A percentile compares a stretch with the other conserved stretches of the same genome.
Evolutionary conservation across 2,888 invertebrate species (phyloP).

Genomic region (Troides helena): DNA sequence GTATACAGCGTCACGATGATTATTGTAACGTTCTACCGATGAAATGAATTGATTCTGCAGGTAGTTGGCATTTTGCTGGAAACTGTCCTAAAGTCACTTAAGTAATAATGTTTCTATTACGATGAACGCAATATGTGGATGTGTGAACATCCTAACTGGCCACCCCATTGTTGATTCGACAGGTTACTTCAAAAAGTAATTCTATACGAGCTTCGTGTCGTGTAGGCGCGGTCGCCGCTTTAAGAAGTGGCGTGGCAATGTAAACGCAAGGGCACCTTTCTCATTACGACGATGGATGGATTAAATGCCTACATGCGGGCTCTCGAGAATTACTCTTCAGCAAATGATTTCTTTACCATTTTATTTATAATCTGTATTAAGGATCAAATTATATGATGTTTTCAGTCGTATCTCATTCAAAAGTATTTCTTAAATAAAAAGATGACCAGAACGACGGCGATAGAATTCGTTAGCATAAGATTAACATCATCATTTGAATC

Average conservation of each 20-base stretch:
- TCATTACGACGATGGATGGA: constrained; percentile 20
- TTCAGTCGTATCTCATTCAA: neutral
- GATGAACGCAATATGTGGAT: neutral
- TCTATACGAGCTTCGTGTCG: neutral
- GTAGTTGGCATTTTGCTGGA: too few species aligned
- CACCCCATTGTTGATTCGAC: neutral
- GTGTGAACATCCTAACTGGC: neutral
- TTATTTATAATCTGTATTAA: constrained; percentile 18
- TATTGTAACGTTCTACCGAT: too few species aligned
- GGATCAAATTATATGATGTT: constrained; percentile 5
- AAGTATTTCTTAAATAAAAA: neutral
- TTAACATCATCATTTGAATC: too few species aligned
- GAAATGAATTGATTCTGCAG: too few species aligned
- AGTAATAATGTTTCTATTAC: neutral
- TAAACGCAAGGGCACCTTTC: constrained; percentile 15
- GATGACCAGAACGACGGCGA: neutral
- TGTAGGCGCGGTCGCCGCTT: neutral
- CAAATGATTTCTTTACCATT: constrained; percentile 9
- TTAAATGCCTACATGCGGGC: constrained; percentile 16
- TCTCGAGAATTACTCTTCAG: constrained; percentile 7
- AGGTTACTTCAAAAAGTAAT: neutral
- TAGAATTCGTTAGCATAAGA: neutral
- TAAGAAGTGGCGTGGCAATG: constrained; percentile 11
- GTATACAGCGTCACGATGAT: too few species aligned
- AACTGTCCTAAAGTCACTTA: too few species aligned